Evolutionary conservation across 2,797 vertebrate species (phyloP).

Genomic region (Anguilla megastoma): DNA sequence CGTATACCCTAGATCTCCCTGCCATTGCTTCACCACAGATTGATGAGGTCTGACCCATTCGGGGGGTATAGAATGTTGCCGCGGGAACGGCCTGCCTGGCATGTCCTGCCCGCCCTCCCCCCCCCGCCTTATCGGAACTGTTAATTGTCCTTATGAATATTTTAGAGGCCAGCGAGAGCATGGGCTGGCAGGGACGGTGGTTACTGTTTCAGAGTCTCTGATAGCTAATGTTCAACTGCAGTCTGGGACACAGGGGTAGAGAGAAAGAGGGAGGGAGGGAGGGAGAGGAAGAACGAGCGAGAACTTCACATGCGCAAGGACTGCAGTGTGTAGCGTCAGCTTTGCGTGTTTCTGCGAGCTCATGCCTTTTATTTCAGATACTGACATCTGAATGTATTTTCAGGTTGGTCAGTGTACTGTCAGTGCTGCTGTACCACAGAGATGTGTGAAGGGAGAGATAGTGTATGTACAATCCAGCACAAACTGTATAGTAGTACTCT

Average conservation of each 20-base stretch:
- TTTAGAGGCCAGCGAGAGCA: constrained; percentile 38
- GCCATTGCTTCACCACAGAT: constrained; percentile 66
- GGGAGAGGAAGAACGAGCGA: not conserved
- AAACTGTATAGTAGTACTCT: not conserved
- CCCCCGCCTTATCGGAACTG: constrained; percentile 35
- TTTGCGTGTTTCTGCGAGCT: not conserved
- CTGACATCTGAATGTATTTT: not conserved
- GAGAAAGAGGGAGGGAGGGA: not conserved
- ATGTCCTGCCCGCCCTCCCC: constrained; percentile 1
- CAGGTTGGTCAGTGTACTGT: too few species aligned
- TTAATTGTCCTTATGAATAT: constrained; percentile 50
- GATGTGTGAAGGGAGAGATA: too few species aligned
- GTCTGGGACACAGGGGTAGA: not conserved
- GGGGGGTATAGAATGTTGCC: constrained; percentile 26
- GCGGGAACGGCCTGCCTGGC: constrained; percentile 29
- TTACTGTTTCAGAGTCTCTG: constrained; percentile 45
- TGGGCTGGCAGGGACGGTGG: not conserved
- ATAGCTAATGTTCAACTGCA: constrained; percentile 57
- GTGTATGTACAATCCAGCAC: too few species aligned
- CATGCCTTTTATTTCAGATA: not conserved
- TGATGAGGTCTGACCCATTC: constrained; percentile 69
- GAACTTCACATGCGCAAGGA: not conserved
- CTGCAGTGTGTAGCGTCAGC: not conserved
- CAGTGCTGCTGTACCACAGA: not conserved
- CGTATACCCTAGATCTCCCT: not conserved